These are phyloP conservation scores for Poecilia velifera DNA, from an alignment of 2,797 vertebrate genomes.

Conservation along the genomic window DNA sequence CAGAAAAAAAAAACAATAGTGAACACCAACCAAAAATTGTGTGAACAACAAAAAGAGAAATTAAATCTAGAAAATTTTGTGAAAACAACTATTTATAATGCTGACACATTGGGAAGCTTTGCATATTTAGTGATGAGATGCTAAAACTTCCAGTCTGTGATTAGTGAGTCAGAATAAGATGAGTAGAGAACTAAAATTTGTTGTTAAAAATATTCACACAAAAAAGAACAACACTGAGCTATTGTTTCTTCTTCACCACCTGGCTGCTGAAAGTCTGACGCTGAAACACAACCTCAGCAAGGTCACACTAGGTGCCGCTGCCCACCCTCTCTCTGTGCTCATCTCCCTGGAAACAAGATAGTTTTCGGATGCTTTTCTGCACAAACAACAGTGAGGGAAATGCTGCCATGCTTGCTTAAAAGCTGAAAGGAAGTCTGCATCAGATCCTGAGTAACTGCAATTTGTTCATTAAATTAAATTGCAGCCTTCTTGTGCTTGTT, in stretches of 20 bases:
- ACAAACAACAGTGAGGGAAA: conserved; percentile 30
- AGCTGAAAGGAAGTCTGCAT: conserved; percentile 19
- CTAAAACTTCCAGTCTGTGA: conserved; percentile 4
- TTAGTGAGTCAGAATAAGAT: not conserved
- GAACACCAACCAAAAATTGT: conserved; percentile 8
- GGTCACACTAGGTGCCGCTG: conserved; percentile 54
- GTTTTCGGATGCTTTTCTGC: conserved; percentile 55
- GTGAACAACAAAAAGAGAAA: conserved; percentile 4
- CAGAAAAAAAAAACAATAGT: not conserved
- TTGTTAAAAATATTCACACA: not conserved
- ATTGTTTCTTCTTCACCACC: conserved; percentile 42
- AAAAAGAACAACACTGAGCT: conserved; percentile 10
- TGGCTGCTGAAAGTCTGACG: conserved; percentile 52
- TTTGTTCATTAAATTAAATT: conserved; percentile 29
- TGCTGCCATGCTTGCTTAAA: conserved; percentile 16
- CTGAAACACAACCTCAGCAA: conserved; percentile 54
- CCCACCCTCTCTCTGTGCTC: conserved; percentile 64
- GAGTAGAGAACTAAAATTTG: not conserved
- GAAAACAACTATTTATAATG: conserved; percentile 7
- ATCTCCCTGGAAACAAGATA: conserved; percentile 72
- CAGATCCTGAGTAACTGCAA: conserved; percentile 15
- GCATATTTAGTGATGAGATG: not conserved
- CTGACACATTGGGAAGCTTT: conserved; percentile 3
- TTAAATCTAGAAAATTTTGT: not conserved
- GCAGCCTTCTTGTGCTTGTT: conserved; percentile 24